Evolutionary conservation across 2,797 vertebrate genomes (phyloP).

Genomic region (Amphiprion clarkii): DNA sequence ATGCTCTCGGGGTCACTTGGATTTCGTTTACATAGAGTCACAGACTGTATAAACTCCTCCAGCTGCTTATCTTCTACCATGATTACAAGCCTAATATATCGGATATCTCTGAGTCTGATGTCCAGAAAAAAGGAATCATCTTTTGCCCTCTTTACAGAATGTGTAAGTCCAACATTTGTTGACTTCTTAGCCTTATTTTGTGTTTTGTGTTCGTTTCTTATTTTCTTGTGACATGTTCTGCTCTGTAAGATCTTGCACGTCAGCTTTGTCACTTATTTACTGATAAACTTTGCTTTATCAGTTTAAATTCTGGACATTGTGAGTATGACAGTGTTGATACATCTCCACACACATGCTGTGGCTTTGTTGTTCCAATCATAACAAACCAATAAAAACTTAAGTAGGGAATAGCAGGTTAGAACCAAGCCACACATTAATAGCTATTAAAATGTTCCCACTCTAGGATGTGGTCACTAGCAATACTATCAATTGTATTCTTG

Average conservation of each 20-base stretch:
- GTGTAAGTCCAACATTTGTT: neutral
- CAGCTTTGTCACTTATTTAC: neutral
- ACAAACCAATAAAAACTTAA: slow-evolving; percentile 12
- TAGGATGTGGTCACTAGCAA: slow-evolving; percentile 24
- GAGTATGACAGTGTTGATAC: neutral
- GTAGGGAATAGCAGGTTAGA: slow-evolving; percentile 20
- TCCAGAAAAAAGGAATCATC: neutral
- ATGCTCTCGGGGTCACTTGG: neutral
- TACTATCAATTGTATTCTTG: slow-evolving; percentile 1
- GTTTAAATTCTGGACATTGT: neutral
- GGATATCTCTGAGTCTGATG: neutral
- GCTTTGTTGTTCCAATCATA: slow-evolving; percentile 1
- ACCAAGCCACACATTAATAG: slow-evolving; percentile 12
- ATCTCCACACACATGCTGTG: neutral
- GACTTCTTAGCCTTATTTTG: neutral
- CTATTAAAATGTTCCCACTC: neutral
- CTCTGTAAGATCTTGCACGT: neutral
- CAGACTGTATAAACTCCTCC: neutral
- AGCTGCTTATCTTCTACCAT: neutral
- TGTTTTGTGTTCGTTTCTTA: no score
- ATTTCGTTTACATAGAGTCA: neutral
- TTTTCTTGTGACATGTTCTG: neutral
- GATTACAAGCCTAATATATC: neutral
- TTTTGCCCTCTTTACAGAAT: neutral
- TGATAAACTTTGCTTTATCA: neutral